Evolutionary conservation across 2,797 vertebrate genomes (phyloP).

Genomic region (Acanthiza pusilla): DNA sequence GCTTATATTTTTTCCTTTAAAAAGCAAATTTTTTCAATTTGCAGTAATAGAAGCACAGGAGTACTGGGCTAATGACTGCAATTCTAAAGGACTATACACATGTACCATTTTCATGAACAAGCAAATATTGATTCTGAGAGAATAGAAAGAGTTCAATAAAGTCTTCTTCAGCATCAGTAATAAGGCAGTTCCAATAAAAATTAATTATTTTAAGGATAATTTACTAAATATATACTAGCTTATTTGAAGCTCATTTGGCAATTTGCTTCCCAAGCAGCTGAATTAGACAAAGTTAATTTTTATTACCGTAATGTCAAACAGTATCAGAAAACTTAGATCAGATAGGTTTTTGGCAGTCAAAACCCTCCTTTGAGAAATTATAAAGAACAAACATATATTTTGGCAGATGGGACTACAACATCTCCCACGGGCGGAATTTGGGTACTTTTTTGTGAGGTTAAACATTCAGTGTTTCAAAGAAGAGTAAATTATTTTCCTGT

Average conservation of each 20-base stretch:
- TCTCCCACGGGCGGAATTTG: not conserved
- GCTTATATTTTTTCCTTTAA: not conserved
- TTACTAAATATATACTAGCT: not conserved
- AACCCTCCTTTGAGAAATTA: not conserved
- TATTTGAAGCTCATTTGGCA: not conserved
- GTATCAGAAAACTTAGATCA: not conserved
- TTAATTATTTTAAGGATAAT: not conserved
- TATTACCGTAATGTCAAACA: not conserved
- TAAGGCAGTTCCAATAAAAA: not conserved
- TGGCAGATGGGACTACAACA: not conserved
- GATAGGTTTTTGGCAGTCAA: not conserved
- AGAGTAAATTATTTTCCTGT: not conserved
- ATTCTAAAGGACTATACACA: not conserved
- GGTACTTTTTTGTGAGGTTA: not conserved
- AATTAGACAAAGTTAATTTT: not conserved
- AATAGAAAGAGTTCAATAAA: not conserved
- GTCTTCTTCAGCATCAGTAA: not conserved
- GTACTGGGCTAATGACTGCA: not conserved
- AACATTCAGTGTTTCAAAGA: not conserved
- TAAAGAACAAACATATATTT: not conserved
- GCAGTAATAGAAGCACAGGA: not conserved
- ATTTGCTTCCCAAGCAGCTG: not conserved
- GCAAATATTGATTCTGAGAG: not conserved
- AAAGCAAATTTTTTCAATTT: not conserved
- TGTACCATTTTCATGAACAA: not conserved